Evolutionary conservation across 2,888 invertebrate genomes (phyloP).

Genomic region (Agriopis leucophaearia): DNA sequence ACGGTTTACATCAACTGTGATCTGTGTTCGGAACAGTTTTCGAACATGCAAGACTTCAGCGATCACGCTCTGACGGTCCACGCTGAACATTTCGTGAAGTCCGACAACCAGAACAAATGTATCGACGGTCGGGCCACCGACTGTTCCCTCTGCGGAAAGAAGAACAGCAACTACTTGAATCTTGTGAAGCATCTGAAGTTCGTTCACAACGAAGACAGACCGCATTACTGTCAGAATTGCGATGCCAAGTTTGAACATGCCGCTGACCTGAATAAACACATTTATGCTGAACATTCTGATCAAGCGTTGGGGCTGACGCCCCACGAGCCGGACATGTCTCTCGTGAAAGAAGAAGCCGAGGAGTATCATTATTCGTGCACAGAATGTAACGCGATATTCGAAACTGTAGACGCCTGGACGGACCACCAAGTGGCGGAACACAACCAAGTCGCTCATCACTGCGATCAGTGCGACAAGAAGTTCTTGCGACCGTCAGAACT

Average conservation of each 20-base stretch:
- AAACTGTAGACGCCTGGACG: constrained; percentile 85
- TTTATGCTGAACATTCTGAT: constrained; percentile 86
- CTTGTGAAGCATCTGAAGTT: constrained; percentile 86
- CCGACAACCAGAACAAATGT: constrained; percentile 75
- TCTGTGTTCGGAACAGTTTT: constrained; percentile 78
- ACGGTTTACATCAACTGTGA: constrained; percentile 86
- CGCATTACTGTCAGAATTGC: constrained; percentile 87
- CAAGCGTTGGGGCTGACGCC: constrained; percentile 66
- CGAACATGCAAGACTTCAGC: constrained; percentile 80
- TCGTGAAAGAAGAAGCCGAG: constrained; percentile 82
- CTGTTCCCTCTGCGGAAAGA: constrained; percentile 85
- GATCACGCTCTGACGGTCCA: constrained; percentile 80
- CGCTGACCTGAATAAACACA: constrained; percentile 85
- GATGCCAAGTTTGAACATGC: constrained; percentile 85
- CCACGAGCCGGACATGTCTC: constrained; percentile 73
- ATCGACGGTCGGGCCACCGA: constrained; percentile 81
- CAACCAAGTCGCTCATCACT: constrained; percentile 83
- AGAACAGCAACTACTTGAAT: constrained; percentile 84
- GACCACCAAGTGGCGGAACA: constrained; percentile 86
- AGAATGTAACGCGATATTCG: constrained; percentile 87
- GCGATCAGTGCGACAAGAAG: constrained; percentile 88
- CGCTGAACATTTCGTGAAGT: constrained; percentile 75
- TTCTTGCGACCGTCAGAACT: constrained; percentile 87
- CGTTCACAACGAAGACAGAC: constrained; percentile 79
- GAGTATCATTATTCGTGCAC: constrained; percentile 87